Percentiles rank a stretch among this genome's conserved stretches.
Conservation (phyloP, 2,797 vertebrate species). For the Ficedula albicollis region DNA sequence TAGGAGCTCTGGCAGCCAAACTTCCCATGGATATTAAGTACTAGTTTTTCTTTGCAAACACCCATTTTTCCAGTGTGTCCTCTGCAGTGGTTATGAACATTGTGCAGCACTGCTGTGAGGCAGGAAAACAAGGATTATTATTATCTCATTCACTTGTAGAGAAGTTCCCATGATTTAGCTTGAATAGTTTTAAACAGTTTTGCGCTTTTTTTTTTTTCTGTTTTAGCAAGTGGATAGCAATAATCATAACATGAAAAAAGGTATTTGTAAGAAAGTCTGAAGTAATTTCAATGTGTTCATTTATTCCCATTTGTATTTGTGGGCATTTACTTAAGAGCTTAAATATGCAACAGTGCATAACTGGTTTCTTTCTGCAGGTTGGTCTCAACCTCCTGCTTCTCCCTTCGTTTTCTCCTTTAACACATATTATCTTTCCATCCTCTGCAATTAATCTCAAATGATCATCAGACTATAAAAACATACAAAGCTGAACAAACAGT, state of each 20-base stretch:
- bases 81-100: background rate
- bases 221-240: background rate
- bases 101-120: background rate
- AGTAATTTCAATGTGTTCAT: background rate
- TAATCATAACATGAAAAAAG: background rate
- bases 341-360: background rate
- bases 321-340: background rate
- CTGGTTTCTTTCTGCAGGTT: background rate
- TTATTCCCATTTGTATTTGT: background rate
- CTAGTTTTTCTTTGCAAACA: background rate
- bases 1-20: background rate
- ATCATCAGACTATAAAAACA: constrained; percentile 51
- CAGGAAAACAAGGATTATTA: background rate
- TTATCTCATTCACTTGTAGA: background rate
- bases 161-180: background rate
- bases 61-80: background rate
- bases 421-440: constrained; percentile 2
- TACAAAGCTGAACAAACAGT: constrained; percentile 27
- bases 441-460: constrained; percentile 33
- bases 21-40: background rate
- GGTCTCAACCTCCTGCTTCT: background rate
- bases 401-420: background rate
- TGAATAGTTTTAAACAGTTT: background rate
- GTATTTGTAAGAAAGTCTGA: background rate
- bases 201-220: background rate